phyloP scores from a whole-genome alignment of 2,797 vertebrate genomes.

The Takifugu rubripes region DNA sequence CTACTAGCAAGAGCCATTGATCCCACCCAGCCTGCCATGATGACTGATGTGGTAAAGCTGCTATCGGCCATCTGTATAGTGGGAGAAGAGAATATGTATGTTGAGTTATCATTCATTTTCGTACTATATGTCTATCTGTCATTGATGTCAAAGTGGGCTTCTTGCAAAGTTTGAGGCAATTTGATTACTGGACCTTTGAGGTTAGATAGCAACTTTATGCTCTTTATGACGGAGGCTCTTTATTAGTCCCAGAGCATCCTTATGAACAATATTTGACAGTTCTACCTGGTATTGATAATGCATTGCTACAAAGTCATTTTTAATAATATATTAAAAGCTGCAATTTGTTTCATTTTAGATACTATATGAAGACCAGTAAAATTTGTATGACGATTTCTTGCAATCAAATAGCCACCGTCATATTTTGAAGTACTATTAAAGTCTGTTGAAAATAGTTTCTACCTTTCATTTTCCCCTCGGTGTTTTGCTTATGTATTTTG shows the following conservation, averaged over 20 bases:
- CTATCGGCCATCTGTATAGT: conserved; percentile 97
- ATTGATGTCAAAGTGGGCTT: not conserved
- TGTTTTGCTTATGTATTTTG: conserved; percentile 41
- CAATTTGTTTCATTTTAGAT: not conserved
- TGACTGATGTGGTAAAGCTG: conserved; percentile 95
- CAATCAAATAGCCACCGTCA: not conserved
- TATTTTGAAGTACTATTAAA: not conserved
- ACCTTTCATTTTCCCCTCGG: conserved; percentile 3
- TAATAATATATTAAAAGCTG: not conserved
- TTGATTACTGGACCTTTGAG: too few species aligned
- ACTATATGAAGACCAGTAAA: not conserved
- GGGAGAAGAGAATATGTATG: conserved; percentile 96
- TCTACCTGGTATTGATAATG: not conserved
- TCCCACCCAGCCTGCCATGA: conserved; percentile 87
- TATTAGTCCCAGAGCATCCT: not conserved
- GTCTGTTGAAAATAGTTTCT: conserved; percentile 27
- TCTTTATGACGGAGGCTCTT: not conserved
- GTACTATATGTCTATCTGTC: not conserved
- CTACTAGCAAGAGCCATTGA: conserved; percentile 89
- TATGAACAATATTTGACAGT: not conserved
- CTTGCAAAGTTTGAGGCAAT: not conserved
- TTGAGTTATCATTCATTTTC: conserved; percentile 27
- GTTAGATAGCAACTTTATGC: too few species aligned
- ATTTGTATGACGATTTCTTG: too few species aligned
- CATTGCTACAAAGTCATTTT: not conserved